Evolutionary conservation across 2,797 vertebrate species (phyloP), one percentile per base, ranked within the genome.

Genomic region (Manis javanica): DNA sequence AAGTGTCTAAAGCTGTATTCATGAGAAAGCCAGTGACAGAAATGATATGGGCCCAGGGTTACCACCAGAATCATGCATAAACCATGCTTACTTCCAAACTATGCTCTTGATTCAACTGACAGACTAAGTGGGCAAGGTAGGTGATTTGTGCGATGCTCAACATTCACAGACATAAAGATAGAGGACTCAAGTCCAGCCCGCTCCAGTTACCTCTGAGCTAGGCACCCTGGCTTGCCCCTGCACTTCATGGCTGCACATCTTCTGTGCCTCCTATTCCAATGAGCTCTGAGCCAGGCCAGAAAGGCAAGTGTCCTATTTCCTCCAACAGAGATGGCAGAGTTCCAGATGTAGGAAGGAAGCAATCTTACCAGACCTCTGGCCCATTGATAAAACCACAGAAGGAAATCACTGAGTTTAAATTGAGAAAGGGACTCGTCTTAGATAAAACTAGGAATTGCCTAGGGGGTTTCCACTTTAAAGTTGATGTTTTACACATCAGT

Each of bases 361-460:
- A 98, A 98, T 98, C 97, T 98, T 98, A 98, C 98, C 98, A 98
- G 95, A 96, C 86, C 96, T 98, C 96, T 98, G 94, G 93, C 77
- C 95, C 97, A 96, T 90, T 98, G 97, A 98, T 98, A 98, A 98
- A 98, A 97, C 95, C 97, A 95, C 96, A 97, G 96, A 98, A 98
- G 97, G 98, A 98, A 98, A 98, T 98, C 53, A 98, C 98, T 98
- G 97, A 97, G 87, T 98, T 98, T 98, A 98, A 98, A 97, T 97
- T 96, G 97, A 98, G 97, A 98, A 98, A 97, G 79, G 97, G 97
- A 98, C 42, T 1, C 98, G 96, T 97, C 97, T 98, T 97, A 98
- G 97, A 98, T 98, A 98, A 98, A 98, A 98, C 93, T 94, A 98
- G 94, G 96, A 95, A 87, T 97, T 97, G 92, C 96, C 95, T 95